Base-by-base conservation (phyloP, 2,113 vertebrate species). In the Chionis minor region DNA sequence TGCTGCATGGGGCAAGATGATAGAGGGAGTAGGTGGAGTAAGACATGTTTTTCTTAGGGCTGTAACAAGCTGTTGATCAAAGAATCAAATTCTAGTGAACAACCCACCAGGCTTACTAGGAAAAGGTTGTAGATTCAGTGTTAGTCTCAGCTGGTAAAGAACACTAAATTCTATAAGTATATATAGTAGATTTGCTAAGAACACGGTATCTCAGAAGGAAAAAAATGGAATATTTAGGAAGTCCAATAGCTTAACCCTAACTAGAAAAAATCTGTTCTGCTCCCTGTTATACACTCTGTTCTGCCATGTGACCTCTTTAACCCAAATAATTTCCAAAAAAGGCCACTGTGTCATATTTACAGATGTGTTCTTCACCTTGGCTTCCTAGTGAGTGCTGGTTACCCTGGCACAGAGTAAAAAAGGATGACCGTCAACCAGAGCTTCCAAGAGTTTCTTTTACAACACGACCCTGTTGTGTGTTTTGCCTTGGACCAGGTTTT, bases 391-490 rank as follows among this genome's bases (percentile, higher is more conserved):
- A 35, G 24, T 33, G 33, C 27, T 62, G 45, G 5, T 21, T 61
- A 49, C 2, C 5, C 12, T 54, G 9, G 44, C 33, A 79, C 32
- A 67, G 7, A 30, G 6, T 55, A 52, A 82, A 82, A 81, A 59
- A 3, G 0, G 1, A 9, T 47, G 28, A 47, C 8, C 1, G 1
- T 13, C 32, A 79, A 35, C 7, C 13, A 44, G 33, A 45, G 9
- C 10, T 79, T 72, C 30, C 9, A 72, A 55, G 18, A 23, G 8
- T 35, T 67, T 78, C 20, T 75, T 85, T 33, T 28, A 1, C 26
- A 23, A 20, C 32, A 11, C 1, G 1, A 1, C 23, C 19, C 26
- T 33, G 6, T 22, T 74, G 33, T 1, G 1, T 42, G 10, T 28
- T 75, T 85, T 71, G 15, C 21, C 56, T 61, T 40, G 24, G 27